Conservation (phyloP, 1,140 invertebrate genomes). For the Zaprionus nigranus region DNA sequence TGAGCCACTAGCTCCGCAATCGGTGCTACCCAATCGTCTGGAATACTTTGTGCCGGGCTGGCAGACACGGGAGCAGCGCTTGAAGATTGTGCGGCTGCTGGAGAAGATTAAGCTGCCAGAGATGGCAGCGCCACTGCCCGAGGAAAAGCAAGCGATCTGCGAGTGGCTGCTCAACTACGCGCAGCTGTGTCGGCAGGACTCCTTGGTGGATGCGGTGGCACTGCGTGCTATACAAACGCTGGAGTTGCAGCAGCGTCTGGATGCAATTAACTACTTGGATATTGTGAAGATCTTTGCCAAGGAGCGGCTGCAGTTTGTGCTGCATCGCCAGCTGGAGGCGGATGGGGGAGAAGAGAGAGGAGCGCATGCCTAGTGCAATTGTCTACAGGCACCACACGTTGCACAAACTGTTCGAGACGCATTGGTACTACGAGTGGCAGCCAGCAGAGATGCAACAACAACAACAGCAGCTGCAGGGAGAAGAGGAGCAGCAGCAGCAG, state of each 20-base stretch:
- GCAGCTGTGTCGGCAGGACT: conserved; percentile 38
- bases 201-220: conserved; percentile 37
- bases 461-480: not conserved
- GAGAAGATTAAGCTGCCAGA: conserved; percentile 57
- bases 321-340: conserved; percentile 9
- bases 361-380: conserved; percentile 6
- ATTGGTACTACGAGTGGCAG: conserved; percentile 58
- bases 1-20: conserved; percentile 51
- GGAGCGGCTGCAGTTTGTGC: conserved; percentile 31
- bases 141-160: conserved; percentile 33
- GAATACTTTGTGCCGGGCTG: conserved; percentile 86
- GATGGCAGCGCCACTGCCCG: conserved; percentile 20
- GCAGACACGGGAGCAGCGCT: conserved; percentile 65
- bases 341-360: too few relatives aligned
- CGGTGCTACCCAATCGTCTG: conserved; percentile 84
- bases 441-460: not conserved
- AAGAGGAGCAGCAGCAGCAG: not conserved
- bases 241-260: conserved; percentile 17
- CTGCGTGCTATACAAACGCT: conserved; percentile 49
- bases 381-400: conserved; percentile 42
- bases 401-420: conserved; percentile 13
- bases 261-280: conserved; percentile 46
- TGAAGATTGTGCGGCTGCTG: conserved; percentile 44
- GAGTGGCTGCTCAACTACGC: conserved; percentile 68
- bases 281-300: conserved; percentile 55